Evolutionary conservation across 2,888 invertebrate species (phyloP).

Genomic region (Proisotoma minuta): DNA sequence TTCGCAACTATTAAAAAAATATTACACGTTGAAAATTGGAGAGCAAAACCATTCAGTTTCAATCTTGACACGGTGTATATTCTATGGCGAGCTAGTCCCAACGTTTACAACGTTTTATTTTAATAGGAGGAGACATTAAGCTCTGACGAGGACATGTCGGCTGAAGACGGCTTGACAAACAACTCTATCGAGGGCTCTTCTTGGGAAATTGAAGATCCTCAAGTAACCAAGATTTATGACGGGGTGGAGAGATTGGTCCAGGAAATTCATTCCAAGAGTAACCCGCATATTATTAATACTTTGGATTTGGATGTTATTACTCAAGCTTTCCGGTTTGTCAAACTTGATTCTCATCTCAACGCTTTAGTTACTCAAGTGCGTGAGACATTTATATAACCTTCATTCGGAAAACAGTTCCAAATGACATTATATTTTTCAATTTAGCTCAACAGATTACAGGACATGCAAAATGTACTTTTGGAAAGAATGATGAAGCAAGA

Average conservation of each 20-base stretch:
- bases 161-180: too few species aligned
- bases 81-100: too few species aligned
- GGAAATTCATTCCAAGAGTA: conserved; percentile 33
- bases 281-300: conserved; percentile 27
- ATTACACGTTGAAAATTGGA: too few species aligned
- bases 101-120: too few species aligned
- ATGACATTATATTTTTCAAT: conserved; percentile 4
- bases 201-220: not conserved
- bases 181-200: not conserved
- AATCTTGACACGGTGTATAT: too few species aligned
- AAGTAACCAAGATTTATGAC: conserved; percentile 9
- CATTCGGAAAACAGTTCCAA: too few species aligned
- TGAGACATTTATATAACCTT: too few species aligned
- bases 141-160: too few species aligned
- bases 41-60: too few species aligned
- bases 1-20: too few species aligned
- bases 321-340: conserved; percentile 44
- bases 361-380: conserved; percentile 39
- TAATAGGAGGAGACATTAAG: too few species aligned
- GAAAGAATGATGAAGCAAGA: conserved; percentile 39
- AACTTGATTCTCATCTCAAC: conserved; percentile 39
- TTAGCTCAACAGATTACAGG: not conserved
- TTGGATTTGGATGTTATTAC: conserved; percentile 42
- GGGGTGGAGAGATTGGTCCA: conserved; percentile 31
- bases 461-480: conserved; percentile 22